Conservation (phyloP, 2,113 vertebrate genomes). For the Hyperopisus bebe region DNA sequence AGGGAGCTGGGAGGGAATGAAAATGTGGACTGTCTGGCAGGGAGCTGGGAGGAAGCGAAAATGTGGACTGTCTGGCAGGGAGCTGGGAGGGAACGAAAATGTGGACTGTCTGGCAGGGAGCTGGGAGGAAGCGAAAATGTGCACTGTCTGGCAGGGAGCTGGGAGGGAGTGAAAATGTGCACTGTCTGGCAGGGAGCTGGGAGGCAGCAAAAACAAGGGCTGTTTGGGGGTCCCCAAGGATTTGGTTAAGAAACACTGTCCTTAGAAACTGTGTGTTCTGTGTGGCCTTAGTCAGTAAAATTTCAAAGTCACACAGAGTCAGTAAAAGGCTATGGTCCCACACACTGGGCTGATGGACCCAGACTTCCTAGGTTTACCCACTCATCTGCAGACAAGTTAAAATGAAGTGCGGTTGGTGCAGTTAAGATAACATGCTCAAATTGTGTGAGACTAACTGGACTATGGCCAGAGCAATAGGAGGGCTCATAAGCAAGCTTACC, state of each 20-base stretch:
- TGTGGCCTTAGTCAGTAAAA: not conserved
- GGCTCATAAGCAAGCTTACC: not conserved
- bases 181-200: too few species aligned
- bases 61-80: too few species aligned
- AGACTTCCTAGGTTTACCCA: not conserved
- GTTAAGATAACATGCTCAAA: not conserved
- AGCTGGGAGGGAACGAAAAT: too few species aligned
- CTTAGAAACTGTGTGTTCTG: not conserved
- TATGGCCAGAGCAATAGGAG: not conserved
- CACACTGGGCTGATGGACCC: not conserved
- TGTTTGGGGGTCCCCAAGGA: not conserved
- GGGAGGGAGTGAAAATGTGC: too few species aligned
- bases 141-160: too few species aligned
- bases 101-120: too few species aligned
- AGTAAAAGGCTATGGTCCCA: not conserved
- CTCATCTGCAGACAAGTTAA: not conserved
- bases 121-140: too few species aligned
- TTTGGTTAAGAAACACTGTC: not conserved
- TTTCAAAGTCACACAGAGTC: not conserved
- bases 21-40: not conserved
- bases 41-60: too few species aligned
- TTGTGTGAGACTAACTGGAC: not conserved
- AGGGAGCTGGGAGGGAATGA: not conserved
- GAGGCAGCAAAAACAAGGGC: not conserved
- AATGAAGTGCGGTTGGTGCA: too few species aligned